Evolutionary conservation across 2,113 vertebrate species (phyloP).

Genomic region (Dasyprocta punctata): DNA sequence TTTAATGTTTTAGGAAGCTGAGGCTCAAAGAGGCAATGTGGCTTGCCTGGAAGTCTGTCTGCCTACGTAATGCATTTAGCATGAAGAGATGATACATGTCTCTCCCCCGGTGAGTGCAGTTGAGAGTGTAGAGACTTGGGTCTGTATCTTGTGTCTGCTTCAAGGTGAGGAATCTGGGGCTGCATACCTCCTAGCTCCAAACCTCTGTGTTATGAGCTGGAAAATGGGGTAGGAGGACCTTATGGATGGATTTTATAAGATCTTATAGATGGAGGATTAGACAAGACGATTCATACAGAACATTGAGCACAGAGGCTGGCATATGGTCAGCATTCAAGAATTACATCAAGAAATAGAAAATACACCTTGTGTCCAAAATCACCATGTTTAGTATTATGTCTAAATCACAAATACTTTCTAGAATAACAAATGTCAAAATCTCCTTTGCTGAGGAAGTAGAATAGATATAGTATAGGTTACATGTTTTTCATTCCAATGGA

Average conservation of each 20-base stretch:
- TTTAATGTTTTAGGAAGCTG: background rate
- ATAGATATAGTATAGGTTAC: background rate
- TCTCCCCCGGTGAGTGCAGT: too few relatives aligned
- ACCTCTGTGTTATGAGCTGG: background rate
- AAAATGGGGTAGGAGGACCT: background rate
- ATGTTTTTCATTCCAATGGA: background rate
- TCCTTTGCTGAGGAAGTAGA: background rate
- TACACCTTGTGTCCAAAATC: background rate
- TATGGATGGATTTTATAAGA: background rate
- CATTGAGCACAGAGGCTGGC: background rate
- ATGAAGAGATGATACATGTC: background rate
- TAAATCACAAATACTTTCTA: conserved; percentile 32
- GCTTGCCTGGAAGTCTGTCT: background rate
- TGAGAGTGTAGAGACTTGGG: background rate
- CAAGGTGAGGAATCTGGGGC: background rate
- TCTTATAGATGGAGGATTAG: too few relatives aligned
- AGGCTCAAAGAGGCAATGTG: background rate
- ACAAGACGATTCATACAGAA: background rate
- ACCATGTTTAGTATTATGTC: conserved; percentile 2
- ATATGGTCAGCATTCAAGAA: background rate
- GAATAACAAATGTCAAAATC: background rate
- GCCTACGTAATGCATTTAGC: background rate
- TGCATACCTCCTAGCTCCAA: background rate
- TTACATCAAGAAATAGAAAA: background rate
- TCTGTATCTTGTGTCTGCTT: background rate